Base-by-base conservation (phyloP, 2,113 vertebrate genomes). In the Malurus cyaneus region DNA sequence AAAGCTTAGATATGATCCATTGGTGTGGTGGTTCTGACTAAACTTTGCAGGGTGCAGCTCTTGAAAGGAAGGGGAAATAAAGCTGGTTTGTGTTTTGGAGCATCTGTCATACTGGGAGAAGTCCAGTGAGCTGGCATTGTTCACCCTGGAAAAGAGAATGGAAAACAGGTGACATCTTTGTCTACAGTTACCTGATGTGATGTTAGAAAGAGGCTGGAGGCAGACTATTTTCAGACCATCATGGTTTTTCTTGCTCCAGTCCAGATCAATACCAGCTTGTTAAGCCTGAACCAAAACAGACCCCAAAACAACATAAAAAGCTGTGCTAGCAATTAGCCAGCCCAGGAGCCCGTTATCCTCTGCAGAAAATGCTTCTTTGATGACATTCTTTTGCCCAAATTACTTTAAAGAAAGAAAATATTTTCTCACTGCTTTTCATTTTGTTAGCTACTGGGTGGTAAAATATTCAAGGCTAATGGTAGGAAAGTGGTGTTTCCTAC, bases 261-360 rank as follows among this genome's bases (percentile, higher is more conserved):
- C 0, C 1, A 82, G 52, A 36, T 16, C 2, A 0, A 50, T 13
- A 20, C 41, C 49, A 61, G 2, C 9, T 57, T 26, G 8, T 42
- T 47, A 60, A 60, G 5, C 3, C 19, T 44, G 44, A 47, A 26
- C 20, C 41, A 72, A 69, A 86, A 67, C 4, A 26, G 24, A 89
- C 16, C 18, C 20, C 5, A 9, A 64, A 83, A 46, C 7, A 57
- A 2, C 26, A 62, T 9, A 73, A 42, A 80, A 85, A 82, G 2
- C 32, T 76, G 44, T 53, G 6, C 26, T 82, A 70, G 39, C 19
- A 71, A 11, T 9, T 20, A 60, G 11, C 4, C 26, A 71, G 32
- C 5, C 32, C 23, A 28, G 32, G 84, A 73, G 7, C 13, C 21
- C 7, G 3, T 14, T 47, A 78, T 57, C 14, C 26, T 70, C 57